These are phyloP conservation scores for Alviniconcha marisindica DNA, from an alignment of 1,140 invertebrate genomes.

Conservation along the genomic window DNA sequence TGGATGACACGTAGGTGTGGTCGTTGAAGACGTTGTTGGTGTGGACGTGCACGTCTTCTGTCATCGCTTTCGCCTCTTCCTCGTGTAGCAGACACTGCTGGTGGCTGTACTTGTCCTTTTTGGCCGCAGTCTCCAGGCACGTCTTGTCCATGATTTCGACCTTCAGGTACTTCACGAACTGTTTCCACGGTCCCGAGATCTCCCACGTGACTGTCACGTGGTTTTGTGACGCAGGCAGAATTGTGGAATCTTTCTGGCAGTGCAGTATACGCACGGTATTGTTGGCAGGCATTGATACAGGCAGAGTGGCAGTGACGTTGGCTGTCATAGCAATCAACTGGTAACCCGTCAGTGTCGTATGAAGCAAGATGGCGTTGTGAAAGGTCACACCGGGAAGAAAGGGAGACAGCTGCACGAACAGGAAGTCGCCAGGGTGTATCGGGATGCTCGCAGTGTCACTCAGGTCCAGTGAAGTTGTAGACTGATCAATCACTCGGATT, in stretches of 20 bases:
- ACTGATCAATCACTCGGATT: not conserved
- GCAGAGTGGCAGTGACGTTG: not conserved
- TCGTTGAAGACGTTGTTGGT: not conserved
- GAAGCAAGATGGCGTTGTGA: not conserved
- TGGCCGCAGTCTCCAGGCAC: not conserved
- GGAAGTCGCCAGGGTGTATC: not conserved
- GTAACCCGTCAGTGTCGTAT: constrained; percentile 18
- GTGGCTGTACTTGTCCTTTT: not conserved
- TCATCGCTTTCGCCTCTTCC: not conserved
- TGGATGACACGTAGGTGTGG: not conserved
- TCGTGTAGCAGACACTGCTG: not conserved
- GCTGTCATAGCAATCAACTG: constrained; percentile 39
- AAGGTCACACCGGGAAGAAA: constrained; percentile 2
- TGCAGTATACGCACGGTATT: not conserved
- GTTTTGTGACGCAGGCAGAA: not conserved
- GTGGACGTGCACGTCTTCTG: not conserved
- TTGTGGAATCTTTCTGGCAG: not conserved
- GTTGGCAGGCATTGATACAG: not conserved
- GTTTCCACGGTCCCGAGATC: not conserved
- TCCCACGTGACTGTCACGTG: constrained; percentile 20
- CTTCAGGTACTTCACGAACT: not conserved
- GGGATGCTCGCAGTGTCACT: not conserved
- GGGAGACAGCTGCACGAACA: constrained; percentile 4
- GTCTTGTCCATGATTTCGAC: constrained; percentile 1
- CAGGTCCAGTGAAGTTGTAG: not conserved